Conservation (phyloP, 2,113 vertebrate species). For the Motacilla tschutschensis region DNA sequence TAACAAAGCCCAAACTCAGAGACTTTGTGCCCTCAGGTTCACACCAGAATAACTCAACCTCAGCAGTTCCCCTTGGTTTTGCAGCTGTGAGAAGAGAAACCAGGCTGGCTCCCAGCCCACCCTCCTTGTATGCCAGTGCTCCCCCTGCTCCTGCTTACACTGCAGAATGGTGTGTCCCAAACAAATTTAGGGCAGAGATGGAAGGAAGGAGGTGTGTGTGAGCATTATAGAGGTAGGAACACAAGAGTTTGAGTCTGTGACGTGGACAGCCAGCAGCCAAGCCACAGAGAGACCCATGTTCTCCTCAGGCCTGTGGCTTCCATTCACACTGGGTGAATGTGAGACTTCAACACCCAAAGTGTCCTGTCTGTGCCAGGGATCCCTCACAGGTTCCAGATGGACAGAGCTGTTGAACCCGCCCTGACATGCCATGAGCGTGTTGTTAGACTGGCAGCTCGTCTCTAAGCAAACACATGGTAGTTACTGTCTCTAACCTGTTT, state of each 20-base stretch:
- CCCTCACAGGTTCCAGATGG: neutral
- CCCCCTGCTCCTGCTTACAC: neutral
- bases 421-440: neutral
- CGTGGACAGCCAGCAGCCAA: neutral
- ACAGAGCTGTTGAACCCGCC: neutral
- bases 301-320: neutral
- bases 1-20: neutral
- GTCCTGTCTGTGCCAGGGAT: neutral
- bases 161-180: neutral
- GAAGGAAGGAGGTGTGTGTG: neutral
- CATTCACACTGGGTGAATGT: neutral
- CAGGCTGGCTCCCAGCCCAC: neutral
- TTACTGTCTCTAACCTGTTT: conserved; percentile 66
- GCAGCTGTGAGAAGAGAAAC: neutral
- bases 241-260: neutral
- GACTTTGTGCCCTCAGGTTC: neutral
- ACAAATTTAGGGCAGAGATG: neutral
- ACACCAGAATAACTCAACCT: neutral
- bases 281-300: neutral
- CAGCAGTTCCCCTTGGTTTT: neutral
- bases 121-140: neutral
- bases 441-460: conserved; percentile 42
- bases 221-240: neutral
- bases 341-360: neutral
- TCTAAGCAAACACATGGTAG: conserved; percentile 52